A percentile compares a stretch with the other conserved stretches of the same genome.
phyloP scores from a whole-genome alignment of 2,888 invertebrate genomes.

The Caenorhabditis wallacei region DNA sequence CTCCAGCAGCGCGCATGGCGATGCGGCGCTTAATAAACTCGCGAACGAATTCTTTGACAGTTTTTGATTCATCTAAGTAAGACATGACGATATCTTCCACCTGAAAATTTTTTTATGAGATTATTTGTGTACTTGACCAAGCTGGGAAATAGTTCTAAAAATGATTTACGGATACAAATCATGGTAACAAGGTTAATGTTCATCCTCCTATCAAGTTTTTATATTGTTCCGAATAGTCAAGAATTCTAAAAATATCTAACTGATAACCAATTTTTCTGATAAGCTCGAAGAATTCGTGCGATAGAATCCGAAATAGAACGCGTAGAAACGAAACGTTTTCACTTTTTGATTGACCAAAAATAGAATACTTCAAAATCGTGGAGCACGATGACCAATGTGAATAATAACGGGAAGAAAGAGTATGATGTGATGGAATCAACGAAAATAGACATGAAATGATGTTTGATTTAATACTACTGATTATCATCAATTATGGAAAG shows the following conservation, averaged over 20 bases:
- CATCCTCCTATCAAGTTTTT: background rate
- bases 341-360: conserved; percentile 14
- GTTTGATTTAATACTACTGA: background rate
- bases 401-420: conserved; percentile 6
- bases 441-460: conserved; percentile 6
- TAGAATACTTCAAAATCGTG: conserved; percentile 20
- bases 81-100: conserved; percentile 81
- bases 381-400: conserved; percentile 15
- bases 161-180: no score
- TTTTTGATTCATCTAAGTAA: conserved; percentile 79
- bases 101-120: conserved; percentile 30
- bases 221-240: conserved; percentile 2
- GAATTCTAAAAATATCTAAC: conserved; percentile 39
- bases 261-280: conserved; percentile 42
- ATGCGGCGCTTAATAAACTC: conserved; percentile 80
- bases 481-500: no score
- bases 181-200: background rate
- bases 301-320: conserved; percentile 51
- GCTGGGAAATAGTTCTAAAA: no score
- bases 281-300: conserved; percentile 30
- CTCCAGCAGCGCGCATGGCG: conserved; percentile 72
- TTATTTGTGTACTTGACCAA: no score
- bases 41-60: conserved; percentile 79
- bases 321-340: conserved; percentile 35
- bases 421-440: conserved; percentile 11